phyloP scores from a whole-genome alignment of 1,140 invertebrate species.

The Bombus confusus region DNA sequence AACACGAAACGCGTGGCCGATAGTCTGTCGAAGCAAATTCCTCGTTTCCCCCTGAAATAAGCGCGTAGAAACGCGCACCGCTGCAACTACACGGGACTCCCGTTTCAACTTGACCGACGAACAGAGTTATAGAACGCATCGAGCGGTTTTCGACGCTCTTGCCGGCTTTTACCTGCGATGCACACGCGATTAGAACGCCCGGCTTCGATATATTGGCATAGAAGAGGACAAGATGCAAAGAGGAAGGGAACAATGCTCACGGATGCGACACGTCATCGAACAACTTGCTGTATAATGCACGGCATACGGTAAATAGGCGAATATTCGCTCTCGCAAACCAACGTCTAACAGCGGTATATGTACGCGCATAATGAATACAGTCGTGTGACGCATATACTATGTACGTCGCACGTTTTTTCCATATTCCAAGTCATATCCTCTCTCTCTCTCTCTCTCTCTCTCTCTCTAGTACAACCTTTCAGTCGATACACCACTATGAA shows the following conservation, averaged over 20 bases:
- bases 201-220: neutral
- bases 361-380: neutral
- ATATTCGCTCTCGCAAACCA: neutral
- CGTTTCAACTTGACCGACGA: neutral
- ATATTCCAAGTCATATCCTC: neutral
- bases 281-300: slow-evolving; percentile 8
- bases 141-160: neutral
- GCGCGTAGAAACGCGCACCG: neutral
- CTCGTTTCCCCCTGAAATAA: slow-evolving; percentile 22
- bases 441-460: no score
- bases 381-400: neutral
- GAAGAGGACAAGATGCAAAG: neutral
- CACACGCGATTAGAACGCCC: neutral
- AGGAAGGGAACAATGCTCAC: neutral
- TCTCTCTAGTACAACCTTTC: neutral
- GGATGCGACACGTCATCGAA: neutral
- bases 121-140: neutral
- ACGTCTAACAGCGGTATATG: neutral
- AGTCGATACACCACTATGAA: no score
- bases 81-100: slow-evolving; percentile 16
- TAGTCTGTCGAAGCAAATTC: slow-evolving; percentile 28
- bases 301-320: slow-evolving; percentile 26
- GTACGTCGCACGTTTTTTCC: neutral
- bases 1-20: neutral
- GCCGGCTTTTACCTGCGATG: neutral